Evolutionary conservation across 2,888 invertebrate species (phyloP).

Genomic region (Helicoverpa assulta): DNA sequence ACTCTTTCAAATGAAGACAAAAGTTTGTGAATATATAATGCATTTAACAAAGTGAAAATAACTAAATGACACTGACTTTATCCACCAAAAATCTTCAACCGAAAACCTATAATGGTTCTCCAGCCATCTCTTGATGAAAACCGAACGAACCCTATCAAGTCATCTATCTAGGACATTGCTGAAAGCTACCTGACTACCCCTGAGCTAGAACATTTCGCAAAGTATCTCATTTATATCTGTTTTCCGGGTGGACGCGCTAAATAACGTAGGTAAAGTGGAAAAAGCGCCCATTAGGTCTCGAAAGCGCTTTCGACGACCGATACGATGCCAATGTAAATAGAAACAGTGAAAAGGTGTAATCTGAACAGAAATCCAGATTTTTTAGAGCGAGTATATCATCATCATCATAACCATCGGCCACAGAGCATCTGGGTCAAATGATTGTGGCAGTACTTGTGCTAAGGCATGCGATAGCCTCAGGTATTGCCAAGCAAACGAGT

Average conservation of each 20-base stretch:
- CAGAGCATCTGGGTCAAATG: no score
- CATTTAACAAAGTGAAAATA: no score
- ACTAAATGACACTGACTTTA: no score
- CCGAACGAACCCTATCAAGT: not conserved
- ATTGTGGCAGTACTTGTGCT: no score
- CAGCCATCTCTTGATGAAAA: not conserved
- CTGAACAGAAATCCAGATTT: not conserved
- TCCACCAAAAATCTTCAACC: not conserved
- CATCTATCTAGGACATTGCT: conserved; percentile 17
- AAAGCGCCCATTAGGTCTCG: conserved; percentile 72
- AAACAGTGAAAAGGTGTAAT: conserved; percentile 19
- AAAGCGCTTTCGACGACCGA: conserved; percentile 69
- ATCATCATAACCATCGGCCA: no score
- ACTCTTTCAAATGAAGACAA: no score
- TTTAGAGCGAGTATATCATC: no score
- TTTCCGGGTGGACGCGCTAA: conserved; percentile 75
- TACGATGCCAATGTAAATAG: not conserved
- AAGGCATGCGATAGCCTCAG: no score
- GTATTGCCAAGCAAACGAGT: no score
- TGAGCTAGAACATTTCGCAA: conserved; percentile 54
- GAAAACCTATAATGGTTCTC: not conserved
- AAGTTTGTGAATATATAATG: no score
- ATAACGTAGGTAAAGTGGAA: conserved; percentile 72
- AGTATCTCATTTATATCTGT: conserved; percentile 76
- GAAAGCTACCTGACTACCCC: conserved; percentile 8